Evolutionary conservation across 2,888 invertebrate species (phyloP).

Genomic region (Nephrotoma flavescens): DNA sequence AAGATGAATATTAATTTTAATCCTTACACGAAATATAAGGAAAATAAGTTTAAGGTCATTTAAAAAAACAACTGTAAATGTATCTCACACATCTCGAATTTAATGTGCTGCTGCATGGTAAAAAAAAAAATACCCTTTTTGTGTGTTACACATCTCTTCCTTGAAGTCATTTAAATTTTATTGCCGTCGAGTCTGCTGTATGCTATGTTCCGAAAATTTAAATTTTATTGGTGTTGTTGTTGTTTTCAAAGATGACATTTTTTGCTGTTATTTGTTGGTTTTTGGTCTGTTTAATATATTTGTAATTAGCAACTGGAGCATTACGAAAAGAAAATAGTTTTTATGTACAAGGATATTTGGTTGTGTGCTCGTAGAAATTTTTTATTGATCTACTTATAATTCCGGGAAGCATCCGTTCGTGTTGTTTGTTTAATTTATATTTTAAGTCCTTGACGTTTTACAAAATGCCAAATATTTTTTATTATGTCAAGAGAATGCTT

Average conservation of each 20-base stretch:
- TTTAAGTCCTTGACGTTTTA: background rate
- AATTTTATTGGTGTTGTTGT: background rate
- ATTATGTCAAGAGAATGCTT: too few relatives aligned
- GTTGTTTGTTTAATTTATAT: background rate
- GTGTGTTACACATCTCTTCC: background rate
- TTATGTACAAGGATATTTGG: background rate
- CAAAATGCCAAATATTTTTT: too few relatives aligned
- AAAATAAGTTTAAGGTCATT: background rate
- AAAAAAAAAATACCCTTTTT: background rate
- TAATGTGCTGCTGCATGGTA: background rate
- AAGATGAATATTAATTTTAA: background rate
- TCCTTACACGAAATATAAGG: background rate
- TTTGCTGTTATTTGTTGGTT: background rate
- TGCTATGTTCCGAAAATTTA: background rate
- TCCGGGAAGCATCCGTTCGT: background rate
- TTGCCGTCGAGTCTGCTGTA: background rate
- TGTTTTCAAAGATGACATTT: background rate
- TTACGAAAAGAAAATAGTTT: background rate
- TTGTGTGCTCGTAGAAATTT: background rate
- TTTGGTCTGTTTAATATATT: background rate
- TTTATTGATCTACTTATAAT: background rate
- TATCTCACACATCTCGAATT: background rate
- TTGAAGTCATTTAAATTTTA: background rate
- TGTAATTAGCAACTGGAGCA: background rate
- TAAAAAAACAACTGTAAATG: background rate